Conservation (phyloP, 2,888 invertebrate genomes). For the Chrysolina americana region DNA sequence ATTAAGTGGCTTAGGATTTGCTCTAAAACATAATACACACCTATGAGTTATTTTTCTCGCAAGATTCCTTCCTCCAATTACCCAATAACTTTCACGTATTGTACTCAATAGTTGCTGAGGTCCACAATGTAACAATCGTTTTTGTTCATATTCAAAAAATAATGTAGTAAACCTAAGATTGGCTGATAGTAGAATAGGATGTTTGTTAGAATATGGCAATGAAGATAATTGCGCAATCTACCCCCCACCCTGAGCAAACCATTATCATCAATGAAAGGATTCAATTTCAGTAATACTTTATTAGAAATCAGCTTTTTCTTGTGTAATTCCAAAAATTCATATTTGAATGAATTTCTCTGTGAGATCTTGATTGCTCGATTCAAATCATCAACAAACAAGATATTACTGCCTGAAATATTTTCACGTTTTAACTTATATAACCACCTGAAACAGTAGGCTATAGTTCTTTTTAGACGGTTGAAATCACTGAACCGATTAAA, state of each 20-base stretch:
- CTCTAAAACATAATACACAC: constrained; percentile 41
- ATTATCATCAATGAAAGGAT: constrained; percentile 20
- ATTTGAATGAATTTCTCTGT: not conserved
- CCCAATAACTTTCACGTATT: constrained; percentile 45
- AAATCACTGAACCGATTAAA: not conserved
- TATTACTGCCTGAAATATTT: not conserved
- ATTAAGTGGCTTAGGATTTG: constrained; percentile 30
- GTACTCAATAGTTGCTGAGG: constrained; percentile 25
- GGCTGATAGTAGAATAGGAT: constrained; percentile 32
- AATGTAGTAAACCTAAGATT: constrained; percentile 35
- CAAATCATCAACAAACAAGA: not conserved
- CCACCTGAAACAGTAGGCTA: not conserved
- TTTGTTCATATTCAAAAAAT: constrained; percentile 32
- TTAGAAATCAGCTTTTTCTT: not conserved
- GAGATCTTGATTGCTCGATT: constrained; percentile 2
- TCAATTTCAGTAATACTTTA: not conserved
- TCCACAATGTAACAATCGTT: constrained; percentile 34
- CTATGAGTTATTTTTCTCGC: constrained; percentile 32
- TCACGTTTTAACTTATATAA: not conserved
- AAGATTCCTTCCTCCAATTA: constrained; percentile 38
- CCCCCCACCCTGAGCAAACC: constrained; percentile 29
- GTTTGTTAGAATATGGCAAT: constrained; percentile 37
- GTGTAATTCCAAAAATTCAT: not conserved
- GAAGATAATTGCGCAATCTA: constrained; percentile 32
- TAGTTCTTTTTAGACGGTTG: not conserved